These are phyloP conservation scores for Molossus molossus DNA, from an alignment of 2,797 vertebrate genomes.

Conservation along the genomic window DNA sequence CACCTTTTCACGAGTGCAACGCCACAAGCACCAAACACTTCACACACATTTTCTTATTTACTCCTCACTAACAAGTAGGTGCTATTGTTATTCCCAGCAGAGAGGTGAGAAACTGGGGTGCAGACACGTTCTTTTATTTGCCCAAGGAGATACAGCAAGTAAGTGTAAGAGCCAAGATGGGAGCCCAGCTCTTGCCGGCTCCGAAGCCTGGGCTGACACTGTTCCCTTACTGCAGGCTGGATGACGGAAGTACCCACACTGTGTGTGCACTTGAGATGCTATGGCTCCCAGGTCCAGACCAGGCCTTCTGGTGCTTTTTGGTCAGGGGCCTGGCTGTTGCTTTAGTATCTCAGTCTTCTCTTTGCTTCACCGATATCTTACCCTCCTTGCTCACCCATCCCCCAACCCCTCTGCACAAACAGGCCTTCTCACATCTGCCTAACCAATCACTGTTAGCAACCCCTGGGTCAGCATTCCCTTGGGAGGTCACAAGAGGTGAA, in stretches of 20 bases:
- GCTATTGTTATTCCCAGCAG: background rate
- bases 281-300: background rate
- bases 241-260: no score
- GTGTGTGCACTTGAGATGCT: fast-evolving
- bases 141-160: background rate
- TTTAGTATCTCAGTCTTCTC: background rate
- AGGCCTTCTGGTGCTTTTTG: background rate
- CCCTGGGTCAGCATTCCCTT: background rate
- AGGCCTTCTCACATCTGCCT: background rate
- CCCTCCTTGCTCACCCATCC: background rate
- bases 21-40: background rate
- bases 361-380: background rate
- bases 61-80: background rate
- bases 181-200: background rate
- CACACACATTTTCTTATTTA: background rate
- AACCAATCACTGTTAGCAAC: background rate
- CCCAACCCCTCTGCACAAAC: fast-evolving
- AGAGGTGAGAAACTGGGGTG: background rate
- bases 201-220: background rate
- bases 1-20: background rate
- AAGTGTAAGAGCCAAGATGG: background rate
- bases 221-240: background rate
- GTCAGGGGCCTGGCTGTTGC: background rate
- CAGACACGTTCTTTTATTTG: background rate
- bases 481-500: background rate